Percentiles rank a stretch among this genome's conserved stretches.
Evolutionary conservation across 1,140 invertebrate genomes (phyloP).

Genomic region (Megalonaias nervosa): DNA sequence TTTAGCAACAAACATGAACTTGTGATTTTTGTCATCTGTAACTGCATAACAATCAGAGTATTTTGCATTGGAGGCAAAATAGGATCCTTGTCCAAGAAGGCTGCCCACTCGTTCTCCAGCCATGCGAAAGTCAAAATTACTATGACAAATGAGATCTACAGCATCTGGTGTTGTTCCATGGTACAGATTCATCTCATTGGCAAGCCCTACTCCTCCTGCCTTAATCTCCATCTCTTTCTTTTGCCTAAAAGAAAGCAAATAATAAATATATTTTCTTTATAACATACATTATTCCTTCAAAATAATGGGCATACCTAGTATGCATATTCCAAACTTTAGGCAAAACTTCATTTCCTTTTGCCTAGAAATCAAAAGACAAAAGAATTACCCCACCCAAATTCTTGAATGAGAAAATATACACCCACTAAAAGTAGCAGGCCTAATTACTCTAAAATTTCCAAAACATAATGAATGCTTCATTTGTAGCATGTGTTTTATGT

Average conservation of each 20-base stretch:
- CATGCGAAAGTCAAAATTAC: constrained; percentile 49
- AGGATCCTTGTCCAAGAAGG: constrained; percentile 43
- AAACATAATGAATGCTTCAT: no score
- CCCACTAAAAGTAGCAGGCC: no score
- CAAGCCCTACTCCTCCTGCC: constrained; percentile 23
- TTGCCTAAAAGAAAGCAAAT: constrained; percentile 28
- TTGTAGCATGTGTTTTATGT: no score
- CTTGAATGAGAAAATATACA: no score
- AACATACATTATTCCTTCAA: no score
- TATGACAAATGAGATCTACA: constrained; percentile 35
- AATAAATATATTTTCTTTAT: background rate
- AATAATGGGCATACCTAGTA: no score
- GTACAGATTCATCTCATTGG: constrained; percentile 41
- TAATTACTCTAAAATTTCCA: no score
- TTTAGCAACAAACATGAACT: constrained; percentile 44
- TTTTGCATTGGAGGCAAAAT: constrained; percentile 47
- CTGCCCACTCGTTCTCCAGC: constrained; percentile 34
- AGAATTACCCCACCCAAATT: no score
- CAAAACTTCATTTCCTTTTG: no score
- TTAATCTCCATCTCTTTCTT: constrained; percentile 35
- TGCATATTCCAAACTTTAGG: no score
- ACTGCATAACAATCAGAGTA: constrained; percentile 42
- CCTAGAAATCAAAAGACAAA: no score
- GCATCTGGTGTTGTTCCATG: constrained; percentile 43
- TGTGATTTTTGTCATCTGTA: constrained; percentile 23